These are phyloP conservation scores for Lamprotornis superbus DNA, from an alignment of 2,113 vertebrate genomes.

Conservation along the genomic window DNA sequence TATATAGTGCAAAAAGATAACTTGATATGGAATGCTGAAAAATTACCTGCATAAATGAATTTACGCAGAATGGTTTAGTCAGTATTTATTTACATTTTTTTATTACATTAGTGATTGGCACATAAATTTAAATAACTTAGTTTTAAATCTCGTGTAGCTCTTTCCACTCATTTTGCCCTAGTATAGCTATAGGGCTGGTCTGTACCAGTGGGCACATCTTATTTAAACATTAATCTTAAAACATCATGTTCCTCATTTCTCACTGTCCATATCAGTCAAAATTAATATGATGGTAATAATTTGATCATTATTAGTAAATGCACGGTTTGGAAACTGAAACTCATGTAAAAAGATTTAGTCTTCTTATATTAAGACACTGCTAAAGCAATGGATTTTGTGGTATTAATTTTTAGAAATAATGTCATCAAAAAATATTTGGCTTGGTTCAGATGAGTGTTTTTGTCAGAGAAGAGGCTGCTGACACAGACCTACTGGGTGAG, in stretches of 20 bases:
- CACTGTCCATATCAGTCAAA: not conserved
- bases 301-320: not conserved
- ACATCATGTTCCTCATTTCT: not conserved
- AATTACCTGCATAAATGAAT: not conserved
- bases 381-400: not conserved
- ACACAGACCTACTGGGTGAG: not conserved
- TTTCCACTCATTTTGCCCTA: not conserved
- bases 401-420: not conserved
- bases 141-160: not conserved
- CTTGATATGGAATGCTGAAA: not conserved
- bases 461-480: not conserved
- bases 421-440: not conserved
- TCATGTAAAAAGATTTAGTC: not conserved
- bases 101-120: not conserved
- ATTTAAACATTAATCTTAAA: not conserved
- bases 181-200: not conserved
- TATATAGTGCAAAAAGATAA: not conserved
- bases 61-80: not conserved
- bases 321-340: not conserved
- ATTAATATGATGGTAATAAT: not conserved
- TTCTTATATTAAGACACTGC: not conserved
- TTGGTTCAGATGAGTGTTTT: not conserved
- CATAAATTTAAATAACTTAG: not conserved
- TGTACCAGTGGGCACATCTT: not conserved
- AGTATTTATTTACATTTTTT: not conserved